Evolutionary conservation across 2,888 invertebrate genomes (phyloP).

Genomic region (Oscheius sp.): DNA sequence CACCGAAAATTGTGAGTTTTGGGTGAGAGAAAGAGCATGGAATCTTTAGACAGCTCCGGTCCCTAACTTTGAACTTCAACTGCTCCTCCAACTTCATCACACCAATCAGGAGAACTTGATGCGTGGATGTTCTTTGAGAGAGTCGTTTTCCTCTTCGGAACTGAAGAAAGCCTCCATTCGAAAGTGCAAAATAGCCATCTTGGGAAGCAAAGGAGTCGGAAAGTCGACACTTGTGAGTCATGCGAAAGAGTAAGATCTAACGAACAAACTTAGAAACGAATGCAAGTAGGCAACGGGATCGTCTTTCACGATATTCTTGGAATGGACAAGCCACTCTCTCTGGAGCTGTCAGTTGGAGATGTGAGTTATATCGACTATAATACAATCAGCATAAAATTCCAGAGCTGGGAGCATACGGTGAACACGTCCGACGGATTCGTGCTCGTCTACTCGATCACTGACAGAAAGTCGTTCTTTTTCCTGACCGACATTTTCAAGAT

Average conservation of each 20-base stretch:
- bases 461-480: constrained; percentile 48
- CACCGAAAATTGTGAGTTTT: constrained; percentile 34
- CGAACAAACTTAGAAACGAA: constrained; percentile 33
- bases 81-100: constrained; percentile 12
- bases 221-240: constrained; percentile 50
- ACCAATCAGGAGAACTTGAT: background rate
- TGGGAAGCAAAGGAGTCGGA: constrained; percentile 54
- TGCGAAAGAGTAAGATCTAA: background rate
- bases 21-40: background rate
- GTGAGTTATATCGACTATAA: background rate
- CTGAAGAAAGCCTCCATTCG: constrained; percentile 37
- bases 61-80: constrained; percentile 45
- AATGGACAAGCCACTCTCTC: constrained; percentile 34
- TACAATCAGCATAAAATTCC: background rate
- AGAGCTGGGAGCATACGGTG: constrained; percentile 25
- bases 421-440: constrained; percentile 47
- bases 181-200: constrained; percentile 53
- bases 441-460: constrained; percentile 49
- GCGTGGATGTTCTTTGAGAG: background rate
- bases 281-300: constrained; percentile 51
- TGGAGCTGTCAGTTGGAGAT: constrained; percentile 48
- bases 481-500: background rate
- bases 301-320: constrained; percentile 49
- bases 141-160: constrained; percentile 1
- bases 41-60: constrained; percentile 41